Evolutionary conservation across 2,113 vertebrate species (phyloP), one percentile per base, ranked within the genome.

Genomic region (Pedetes capensis): DNA sequence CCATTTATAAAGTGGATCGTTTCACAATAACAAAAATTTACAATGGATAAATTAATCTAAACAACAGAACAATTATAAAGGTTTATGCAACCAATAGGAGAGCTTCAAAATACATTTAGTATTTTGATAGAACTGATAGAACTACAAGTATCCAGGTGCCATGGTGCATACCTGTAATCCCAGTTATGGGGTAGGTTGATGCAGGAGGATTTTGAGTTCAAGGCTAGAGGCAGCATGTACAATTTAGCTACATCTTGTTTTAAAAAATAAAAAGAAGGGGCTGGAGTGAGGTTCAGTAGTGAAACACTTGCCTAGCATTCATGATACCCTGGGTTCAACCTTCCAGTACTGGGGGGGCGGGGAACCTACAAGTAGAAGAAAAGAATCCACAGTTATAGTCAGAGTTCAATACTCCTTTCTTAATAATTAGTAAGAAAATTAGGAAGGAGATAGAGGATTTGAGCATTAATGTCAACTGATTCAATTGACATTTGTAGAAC

Each of bases 11-110:
- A 71, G 27, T 42, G 23, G 61, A 49, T 81, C 16, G 63, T 76
- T 93, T 93, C 61, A 93, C 47, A 68, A 83, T 81, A n/a, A 74
- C 37, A 85, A 51, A 68, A 34, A 47, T 79, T 87, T 66, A 37
- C 18, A 49, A 87, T n/a, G 44, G 49, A 68, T 63, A 90, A 84
- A 84, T 55, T 91, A 2, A 76, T 17, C 37, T 37, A 87, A 71
- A 71, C 87, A 82, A 87, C 22, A 95, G 9, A 80, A 92, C 25
- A 78, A 76, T 69, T 93, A 83, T 71, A 95, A 90, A 90, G 34
- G 42, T 88, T 84, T 64, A 88, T 72, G 29, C 22, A 85, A 76
- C 9, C 78, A 72, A 74, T 11, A 69, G 68, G 14, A 55, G 44
- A 78, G 57, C 32, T 92, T 85, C 64, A 57, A 79, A 79, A 63